Base-by-base conservation (phyloP, 2,888 invertebrate genomes). In the Drosophila silvestris region DNA sequence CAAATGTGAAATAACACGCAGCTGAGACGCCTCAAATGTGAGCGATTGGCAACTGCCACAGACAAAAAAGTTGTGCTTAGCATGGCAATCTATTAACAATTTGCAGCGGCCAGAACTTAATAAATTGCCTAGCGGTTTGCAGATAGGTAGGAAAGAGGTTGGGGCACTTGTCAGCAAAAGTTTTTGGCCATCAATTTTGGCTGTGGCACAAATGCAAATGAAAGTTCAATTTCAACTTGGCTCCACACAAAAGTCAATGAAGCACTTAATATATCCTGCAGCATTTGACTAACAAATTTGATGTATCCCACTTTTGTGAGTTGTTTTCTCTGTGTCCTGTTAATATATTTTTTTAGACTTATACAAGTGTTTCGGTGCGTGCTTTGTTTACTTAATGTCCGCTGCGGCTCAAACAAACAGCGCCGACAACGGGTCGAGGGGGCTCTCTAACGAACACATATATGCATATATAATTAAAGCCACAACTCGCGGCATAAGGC, bases 401-500 rank as follows among this genome's bases (percentile, higher is more conserved):
- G 33, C 39, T 47, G 69, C 54, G 30, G 19, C 67, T 73, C 47
- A 74, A 63, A 52, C 59, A 68, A 62, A 66, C 57, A 77, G 32
- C 35, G 57, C 16, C 62, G 66, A 67, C 44, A 39, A 60, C 28
- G n/a, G 19, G 2, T 28, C 9, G 0, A 4, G 7, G 7, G 16
- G 22, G 47, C 1, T 47, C n/a, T n/a, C 57, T 57, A 53, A 32
- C 26, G 28, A 47, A 53, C 50, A 50, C 52, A 57, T 26, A 35
- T 30, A 41, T 22, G 10, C 33, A 35, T 56, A 16, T 30, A 84
- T 79, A 89, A 89, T 85, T 87, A 89, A 76, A 69, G 88, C 82
- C 75, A 68, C 72, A 83, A 79, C 72, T 79, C 89, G 90, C 83
- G 83, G 81, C 89, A 85, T 90, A 77, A 85, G 77, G 75, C 90